Conservation (phyloP, 2,113 vertebrate species). For the Tenrec ecaudatus region DNA sequence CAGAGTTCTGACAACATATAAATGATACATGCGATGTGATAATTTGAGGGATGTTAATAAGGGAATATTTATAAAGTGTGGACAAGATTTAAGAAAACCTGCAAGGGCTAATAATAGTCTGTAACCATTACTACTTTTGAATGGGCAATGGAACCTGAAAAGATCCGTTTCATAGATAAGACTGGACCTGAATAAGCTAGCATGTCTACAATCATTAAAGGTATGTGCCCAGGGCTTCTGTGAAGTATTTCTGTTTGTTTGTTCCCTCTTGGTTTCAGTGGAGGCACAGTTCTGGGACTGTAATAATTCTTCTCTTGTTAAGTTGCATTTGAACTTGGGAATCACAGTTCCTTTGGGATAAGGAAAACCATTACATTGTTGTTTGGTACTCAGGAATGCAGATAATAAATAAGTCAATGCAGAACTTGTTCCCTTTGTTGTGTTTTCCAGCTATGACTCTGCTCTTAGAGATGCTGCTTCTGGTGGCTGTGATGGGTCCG, state of each 20-base stretch:
- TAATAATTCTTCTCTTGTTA: not conserved
- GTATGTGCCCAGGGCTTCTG: not conserved
- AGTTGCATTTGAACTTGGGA: not conserved
- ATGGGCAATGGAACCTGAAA: not conserved
- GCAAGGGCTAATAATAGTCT: not conserved
- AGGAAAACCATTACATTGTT: not conserved
- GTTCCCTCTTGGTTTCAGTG: not conserved
- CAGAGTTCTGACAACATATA: not conserved
- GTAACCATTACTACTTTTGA: not conserved
- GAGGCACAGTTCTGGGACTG: not conserved
- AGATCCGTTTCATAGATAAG: not conserved
- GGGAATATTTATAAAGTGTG: not conserved
- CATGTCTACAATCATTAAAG: not conserved
- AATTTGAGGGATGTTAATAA: not conserved
- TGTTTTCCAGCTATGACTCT: slow-evolving; percentile 64
- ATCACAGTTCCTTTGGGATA: not conserved
- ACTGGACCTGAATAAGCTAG: too few species aligned
- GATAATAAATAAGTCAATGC: not conserved
- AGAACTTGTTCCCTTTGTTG: not conserved
- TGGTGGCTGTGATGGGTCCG: not conserved
- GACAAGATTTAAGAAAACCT: not conserved
- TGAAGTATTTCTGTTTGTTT: not conserved
- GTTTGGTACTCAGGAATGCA: not conserved
- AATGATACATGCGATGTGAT: not conserved
- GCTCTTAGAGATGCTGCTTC: not conserved